These are phyloP conservation scores for Oryzias sinensis DNA, from an alignment of 2,797 vertebrate species.

Conservation along the genomic window DNA sequence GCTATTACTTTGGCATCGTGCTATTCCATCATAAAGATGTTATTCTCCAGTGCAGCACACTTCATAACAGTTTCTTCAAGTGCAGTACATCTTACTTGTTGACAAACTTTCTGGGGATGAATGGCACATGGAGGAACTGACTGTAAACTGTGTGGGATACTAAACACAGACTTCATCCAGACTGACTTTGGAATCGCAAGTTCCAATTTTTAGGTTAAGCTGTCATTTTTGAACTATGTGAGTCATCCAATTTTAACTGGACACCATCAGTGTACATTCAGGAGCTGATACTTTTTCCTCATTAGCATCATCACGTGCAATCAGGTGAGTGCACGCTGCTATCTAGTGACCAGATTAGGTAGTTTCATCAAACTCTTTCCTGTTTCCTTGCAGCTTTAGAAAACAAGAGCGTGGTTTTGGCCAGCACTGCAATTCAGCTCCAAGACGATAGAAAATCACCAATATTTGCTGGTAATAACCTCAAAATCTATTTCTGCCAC, in stretches of 20 bases:
- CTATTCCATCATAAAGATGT: slow-evolving; percentile 5
- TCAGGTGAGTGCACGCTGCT: slow-evolving; percentile 39
- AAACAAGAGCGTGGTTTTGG: slow-evolving; percentile 96
- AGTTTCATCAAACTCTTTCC: slow-evolving; percentile 11
- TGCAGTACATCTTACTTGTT: slow-evolving; percentile 37
- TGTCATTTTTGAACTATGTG: slow-evolving; percentile 29
- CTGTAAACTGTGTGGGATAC: too few relatives aligned
- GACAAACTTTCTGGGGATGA: slow-evolving; percentile 34
- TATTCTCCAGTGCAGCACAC: slow-evolving; percentile 8
- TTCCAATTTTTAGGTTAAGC: slow-evolving; percentile 38
- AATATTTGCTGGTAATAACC: slow-evolving; percentile 88
- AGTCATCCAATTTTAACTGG: slow-evolving; percentile 33
- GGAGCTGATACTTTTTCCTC: slow-evolving; percentile 17
- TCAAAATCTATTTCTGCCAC: not conserved
- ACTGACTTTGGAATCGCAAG: slow-evolving; percentile 33
- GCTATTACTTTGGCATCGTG: not conserved
- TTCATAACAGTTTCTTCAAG: slow-evolving; percentile 11
- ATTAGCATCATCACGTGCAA: not conserved
- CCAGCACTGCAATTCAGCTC: slow-evolving; percentile 95
- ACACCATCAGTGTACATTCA: slow-evolving; percentile 38
- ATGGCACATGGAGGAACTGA: not conserved
- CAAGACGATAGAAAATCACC: slow-evolving; percentile 95
- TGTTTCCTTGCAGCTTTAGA: slow-evolving; percentile 75
- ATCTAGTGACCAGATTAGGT: slow-evolving; percentile 56
- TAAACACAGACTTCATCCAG: slow-evolving; percentile 38